These are phyloP conservation scores for Emydocephalus ijimae DNA, from an alignment of 2,113 vertebrate species.

Conservation along the genomic window DNA sequence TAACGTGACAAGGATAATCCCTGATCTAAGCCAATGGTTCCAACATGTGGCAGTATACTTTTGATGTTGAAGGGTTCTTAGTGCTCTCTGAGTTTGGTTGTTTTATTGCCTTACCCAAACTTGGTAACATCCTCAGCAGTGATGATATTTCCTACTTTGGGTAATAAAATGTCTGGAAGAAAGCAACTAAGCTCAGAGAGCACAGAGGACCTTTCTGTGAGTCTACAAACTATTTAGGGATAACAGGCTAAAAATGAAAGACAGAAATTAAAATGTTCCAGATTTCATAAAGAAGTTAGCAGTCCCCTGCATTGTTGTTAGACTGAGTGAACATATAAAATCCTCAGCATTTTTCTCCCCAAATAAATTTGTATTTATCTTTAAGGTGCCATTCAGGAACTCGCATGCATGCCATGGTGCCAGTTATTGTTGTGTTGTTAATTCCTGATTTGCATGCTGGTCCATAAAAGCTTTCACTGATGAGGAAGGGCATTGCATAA, in stretches of 20 bases:
- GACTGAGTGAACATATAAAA: not conserved
- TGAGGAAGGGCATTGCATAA: not conserved
- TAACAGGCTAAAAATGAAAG: not conserved
- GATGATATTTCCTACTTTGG: too few relatives aligned
- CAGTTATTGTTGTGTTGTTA: not conserved
- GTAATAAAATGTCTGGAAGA: too few relatives aligned
- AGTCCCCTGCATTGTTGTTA: not conserved
- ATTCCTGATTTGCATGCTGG: not conserved
- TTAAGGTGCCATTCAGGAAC: not conserved
- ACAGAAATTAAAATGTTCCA: not conserved
- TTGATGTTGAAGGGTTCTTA: not conserved
- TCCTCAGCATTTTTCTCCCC: not conserved
- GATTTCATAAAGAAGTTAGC: not conserved
- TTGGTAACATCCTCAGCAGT: too few relatives aligned
- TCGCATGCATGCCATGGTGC: not conserved
- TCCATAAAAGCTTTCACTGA: not conserved
- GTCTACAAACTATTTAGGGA: not conserved
- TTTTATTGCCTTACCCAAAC: too few relatives aligned
- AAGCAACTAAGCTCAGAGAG: too few relatives aligned
- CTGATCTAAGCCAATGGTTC: not conserved
- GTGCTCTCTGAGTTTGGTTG: too few relatives aligned
- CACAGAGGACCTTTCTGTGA: not conserved
- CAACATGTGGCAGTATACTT: not conserved
- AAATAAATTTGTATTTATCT: not conserved
- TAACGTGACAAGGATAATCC: too few relatives aligned